These are phyloP conservation scores for Pristionchus pacificus DNA, from an alignment of 1,140 invertebrate species.

Conservation along the genomic window DNA sequence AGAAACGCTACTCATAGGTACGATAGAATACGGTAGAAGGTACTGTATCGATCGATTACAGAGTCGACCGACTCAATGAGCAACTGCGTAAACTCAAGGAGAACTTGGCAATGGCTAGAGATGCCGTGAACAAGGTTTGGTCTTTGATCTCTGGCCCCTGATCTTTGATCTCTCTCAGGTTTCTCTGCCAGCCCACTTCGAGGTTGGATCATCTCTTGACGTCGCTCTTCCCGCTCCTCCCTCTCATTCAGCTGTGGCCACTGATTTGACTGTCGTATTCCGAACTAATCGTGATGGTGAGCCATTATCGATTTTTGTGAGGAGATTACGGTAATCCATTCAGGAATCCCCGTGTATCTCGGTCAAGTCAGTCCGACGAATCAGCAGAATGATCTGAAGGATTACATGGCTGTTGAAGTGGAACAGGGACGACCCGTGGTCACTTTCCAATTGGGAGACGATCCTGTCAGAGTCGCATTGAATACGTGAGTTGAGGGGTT, in stretches of 20 bases:
- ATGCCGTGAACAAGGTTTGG: slow-evolving; percentile 67
- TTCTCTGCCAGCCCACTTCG: slow-evolving; percentile 76
- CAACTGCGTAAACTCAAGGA: slow-evolving; percentile 71
- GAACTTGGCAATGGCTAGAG: slow-evolving; percentile 74
- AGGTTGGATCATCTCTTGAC: slow-evolving; percentile 75
- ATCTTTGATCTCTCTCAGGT: neutral
- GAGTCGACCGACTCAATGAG: slow-evolving; percentile 66
- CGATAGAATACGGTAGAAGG: neutral
- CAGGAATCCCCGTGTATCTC: slow-evolving; percentile 39
- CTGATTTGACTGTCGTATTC: slow-evolving; percentile 77
- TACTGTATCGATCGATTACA: slow-evolving; percentile 55
- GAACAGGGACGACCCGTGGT: slow-evolving; percentile 80
- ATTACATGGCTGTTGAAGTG: slow-evolving; percentile 58
- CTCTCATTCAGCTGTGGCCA: slow-evolving; percentile 76
- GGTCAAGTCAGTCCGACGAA: too few relatives aligned
- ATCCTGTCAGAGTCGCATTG: slow-evolving; percentile 70
- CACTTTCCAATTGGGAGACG: slow-evolving; percentile 81
- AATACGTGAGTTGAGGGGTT: slow-evolving; percentile 58
- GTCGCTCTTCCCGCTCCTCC: slow-evolving; percentile 78
- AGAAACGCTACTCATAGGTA: slow-evolving; percentile 65
- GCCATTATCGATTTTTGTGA: slow-evolving; percentile 14
- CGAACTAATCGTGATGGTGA: slow-evolving; percentile 67
- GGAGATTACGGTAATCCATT: slow-evolving; percentile 23
- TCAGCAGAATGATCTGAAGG: slow-evolving; percentile 9
- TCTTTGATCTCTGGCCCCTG: neutral